Conservation (phyloP, 2,888 invertebrate species). For the Fragum whitleyi region DNA sequence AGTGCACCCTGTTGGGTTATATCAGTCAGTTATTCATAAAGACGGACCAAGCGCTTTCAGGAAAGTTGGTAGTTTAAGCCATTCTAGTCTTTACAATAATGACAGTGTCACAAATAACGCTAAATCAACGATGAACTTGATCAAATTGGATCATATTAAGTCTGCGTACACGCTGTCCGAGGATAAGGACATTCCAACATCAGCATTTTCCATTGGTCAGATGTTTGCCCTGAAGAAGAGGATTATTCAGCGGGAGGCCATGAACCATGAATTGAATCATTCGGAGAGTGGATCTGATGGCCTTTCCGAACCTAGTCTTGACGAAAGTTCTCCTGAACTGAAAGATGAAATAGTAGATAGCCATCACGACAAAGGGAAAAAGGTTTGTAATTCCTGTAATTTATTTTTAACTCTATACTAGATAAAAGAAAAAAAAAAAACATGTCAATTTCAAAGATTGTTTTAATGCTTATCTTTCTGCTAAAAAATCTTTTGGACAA, state of each 20-base stretch:
- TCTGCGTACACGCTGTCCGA: constrained; percentile 71
- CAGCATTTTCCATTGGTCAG: constrained; percentile 67
- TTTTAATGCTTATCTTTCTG: no score
- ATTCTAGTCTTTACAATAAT: constrained; percentile 34
- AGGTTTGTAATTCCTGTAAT: constrained; percentile 14
- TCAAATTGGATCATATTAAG: constrained; percentile 76
- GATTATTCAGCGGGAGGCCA: constrained; percentile 69
- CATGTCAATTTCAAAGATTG: no score
- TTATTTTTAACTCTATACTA: not conserved
- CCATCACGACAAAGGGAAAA: constrained; percentile 32
- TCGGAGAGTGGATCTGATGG: constrained; percentile 45
- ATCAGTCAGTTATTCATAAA: constrained; percentile 23
- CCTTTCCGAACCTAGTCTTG: constrained; percentile 49
- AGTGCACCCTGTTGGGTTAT: constrained; percentile 22
- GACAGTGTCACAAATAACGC: constrained; percentile 23
- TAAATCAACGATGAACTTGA: constrained; percentile 54
- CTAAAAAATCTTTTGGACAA: no score
- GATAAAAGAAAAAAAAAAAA: not conserved
- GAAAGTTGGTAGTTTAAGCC: constrained; percentile 42
- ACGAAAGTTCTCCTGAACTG: constrained; percentile 36
- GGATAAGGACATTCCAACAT: constrained; percentile 47
- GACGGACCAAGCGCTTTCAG: constrained; percentile 55
- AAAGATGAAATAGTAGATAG: constrained; percentile 34
- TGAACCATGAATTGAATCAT: constrained; percentile 48
- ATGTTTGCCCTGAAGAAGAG: constrained; percentile 75